These are phyloP conservation scores for Sphyrna mokarran DNA, from an alignment of 2,113 vertebrate species.

Conservation along the genomic window DNA sequence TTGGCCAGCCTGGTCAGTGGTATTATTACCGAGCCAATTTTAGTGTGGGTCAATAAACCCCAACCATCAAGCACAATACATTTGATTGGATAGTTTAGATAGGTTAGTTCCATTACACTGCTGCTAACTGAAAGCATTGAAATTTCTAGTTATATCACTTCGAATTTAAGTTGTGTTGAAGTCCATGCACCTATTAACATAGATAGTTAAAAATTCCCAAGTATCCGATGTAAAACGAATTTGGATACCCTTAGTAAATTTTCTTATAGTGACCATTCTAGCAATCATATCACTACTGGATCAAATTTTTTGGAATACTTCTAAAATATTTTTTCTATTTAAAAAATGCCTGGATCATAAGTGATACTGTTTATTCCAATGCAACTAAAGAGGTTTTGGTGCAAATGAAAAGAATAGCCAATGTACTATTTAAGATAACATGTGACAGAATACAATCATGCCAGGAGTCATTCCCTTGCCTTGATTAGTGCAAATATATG, in stretches of 20 bases:
- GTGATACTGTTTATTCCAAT: too few relatives aligned
- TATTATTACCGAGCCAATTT: too few relatives aligned
- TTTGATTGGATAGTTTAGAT: background rate
- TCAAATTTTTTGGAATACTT: too few relatives aligned
- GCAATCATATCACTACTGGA: too few relatives aligned
- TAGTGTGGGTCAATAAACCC: too few relatives aligned
- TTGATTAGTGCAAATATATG: background rate
- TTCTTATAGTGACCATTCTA: too few relatives aligned
- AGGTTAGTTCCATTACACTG: background rate
- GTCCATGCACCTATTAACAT: background rate
- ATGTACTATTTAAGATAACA: background rate
- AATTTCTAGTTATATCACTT: background rate
- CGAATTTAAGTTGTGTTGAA: background rate
- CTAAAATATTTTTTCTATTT: too few relatives aligned
- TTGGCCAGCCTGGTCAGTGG: too few relatives aligned
- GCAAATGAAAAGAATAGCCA: background rate
- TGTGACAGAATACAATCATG: background rate
- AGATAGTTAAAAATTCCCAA: background rate
- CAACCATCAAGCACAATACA: too few relatives aligned
- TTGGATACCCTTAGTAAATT: too few relatives aligned
- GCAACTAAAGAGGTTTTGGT: background rate
- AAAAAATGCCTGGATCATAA: too few relatives aligned
- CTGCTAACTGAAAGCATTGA: background rate
- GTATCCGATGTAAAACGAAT: too few relatives aligned
- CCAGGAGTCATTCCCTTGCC: background rate